Base-by-base conservation (phyloP, 1,140 invertebrate genomes). In the Caenorhabditis remanei region DNA sequence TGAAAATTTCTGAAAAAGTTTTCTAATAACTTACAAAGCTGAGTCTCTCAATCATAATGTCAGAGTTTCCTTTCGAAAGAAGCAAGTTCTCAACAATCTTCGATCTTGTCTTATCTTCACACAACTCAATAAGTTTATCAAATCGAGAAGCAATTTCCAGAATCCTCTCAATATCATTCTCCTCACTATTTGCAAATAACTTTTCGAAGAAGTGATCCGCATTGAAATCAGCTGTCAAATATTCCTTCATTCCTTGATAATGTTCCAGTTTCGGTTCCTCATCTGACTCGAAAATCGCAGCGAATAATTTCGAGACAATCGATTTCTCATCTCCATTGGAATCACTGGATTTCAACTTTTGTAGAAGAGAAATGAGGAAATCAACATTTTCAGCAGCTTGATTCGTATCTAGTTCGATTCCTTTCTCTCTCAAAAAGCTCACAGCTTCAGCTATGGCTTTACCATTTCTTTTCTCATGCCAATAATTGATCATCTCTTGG, bases 401-500 rank as follows among this genome's bases (percentile, higher is more conserved):
- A 21, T 79, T 79, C 2, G 71, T 79, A 24, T 79, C 71, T 21
- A 79, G 14, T 2, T 79, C 13, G 6, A 50, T 53, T 21, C 46
- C 71, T 14, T 19, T 79, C 21, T 24, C 41, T 79, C 24, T 79
- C 71, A 79, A 24, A 50, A 79, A 50, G n/a, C 40, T 79, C 3
- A 79, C 71, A 11, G 71, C 71, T 21, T 79, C 32, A 13, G 71
- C 71, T 19, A 79, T 79, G 0, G 71, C 71, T 41, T 50, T 79
- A 21, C 71, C 71, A 79, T 79, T 79, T 79, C 71, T 48, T 13
- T 79, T 79, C 21, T 79, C 71, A n/a, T 79, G 71, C 71, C 71
- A 79, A 14, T 50, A 79, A 79, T 79, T 79, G 4, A 79, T 53
- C 71, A 79, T 79, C 9, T 79, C 46, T 24, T 79, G 71, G 46